These are phyloP conservation scores for Catocala sponsa DNA, from an alignment of 2,888 invertebrate species.

Conservation along the genomic window DNA sequence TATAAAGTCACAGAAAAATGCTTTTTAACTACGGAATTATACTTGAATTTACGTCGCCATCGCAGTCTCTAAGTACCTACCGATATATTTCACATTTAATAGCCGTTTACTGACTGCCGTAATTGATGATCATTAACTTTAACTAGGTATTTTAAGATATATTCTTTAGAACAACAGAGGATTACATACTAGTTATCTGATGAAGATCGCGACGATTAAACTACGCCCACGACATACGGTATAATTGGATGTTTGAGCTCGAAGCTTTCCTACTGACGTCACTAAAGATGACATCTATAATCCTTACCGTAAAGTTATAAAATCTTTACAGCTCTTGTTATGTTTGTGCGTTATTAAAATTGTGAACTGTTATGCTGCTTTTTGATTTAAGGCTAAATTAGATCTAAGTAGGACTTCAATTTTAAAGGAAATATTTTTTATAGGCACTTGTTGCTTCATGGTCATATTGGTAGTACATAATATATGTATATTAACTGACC, in stretches of 20 bases:
- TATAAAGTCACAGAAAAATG: conserved; percentile 14
- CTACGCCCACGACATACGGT: conserved; percentile 44
- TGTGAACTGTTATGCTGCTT: no score
- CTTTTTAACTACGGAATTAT: conserved; percentile 21
- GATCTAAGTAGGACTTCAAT: no score
- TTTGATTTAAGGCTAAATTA: no score
- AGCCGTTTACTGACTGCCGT: conserved; percentile 15
- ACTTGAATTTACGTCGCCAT: conserved; percentile 10
- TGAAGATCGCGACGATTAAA: conserved; percentile 40
- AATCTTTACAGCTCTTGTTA: no score
- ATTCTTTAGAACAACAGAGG: conserved; percentile 30
- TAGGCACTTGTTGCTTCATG: no score
- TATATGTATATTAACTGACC: no score
- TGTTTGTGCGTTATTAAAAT: no score
- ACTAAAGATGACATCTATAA: conserved; percentile 7
- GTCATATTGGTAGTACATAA: no score
- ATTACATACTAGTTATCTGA: conserved; percentile 45
- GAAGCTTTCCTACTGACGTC: conserved; percentile 22
- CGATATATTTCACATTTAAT: conserved; percentile 18
- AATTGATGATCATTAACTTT: conserved; percentile 36
- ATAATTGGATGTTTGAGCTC: conserved; percentile 43
- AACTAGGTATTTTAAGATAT: conserved; percentile 38
- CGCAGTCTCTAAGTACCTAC: conserved; percentile 19
- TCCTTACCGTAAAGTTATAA: no score
- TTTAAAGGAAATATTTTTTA: no score